Conservation (phyloP, 2,113 vertebrate genomes). For the Piaya cayana region DNA sequence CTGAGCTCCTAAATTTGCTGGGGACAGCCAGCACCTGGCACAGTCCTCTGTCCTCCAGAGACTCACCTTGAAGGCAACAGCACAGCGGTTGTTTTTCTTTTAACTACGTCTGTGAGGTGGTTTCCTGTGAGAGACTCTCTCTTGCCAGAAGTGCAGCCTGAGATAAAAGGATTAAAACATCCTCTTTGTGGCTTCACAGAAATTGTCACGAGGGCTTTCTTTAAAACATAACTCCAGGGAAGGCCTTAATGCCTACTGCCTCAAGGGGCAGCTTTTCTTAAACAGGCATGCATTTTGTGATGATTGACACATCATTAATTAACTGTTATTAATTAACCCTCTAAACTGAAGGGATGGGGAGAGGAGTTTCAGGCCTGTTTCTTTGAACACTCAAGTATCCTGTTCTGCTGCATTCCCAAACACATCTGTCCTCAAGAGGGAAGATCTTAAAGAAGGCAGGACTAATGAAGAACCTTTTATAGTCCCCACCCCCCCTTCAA, state of each 20-base stretch:
- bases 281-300: neutral
- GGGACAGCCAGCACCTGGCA: neutral
- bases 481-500: neutral
- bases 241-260: neutral
- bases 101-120: neutral
- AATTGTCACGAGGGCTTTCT: neutral
- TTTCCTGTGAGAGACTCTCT: neutral
- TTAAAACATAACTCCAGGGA: neutral
- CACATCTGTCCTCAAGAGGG: neutral
- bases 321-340: conserved; percentile 53
- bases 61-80: neutral
- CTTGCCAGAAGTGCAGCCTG: neutral
- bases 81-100: neutral
- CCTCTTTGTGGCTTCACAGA: neutral
- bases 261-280: neutral
- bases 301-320: conserved; percentile 44
- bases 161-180: conserved; percentile 35
- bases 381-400: neutral
- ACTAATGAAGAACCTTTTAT: neutral
- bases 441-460: neutral
- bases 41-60: neutral
- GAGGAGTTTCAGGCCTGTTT: neutral
- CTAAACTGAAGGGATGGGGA: neutral
- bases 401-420: neutral
- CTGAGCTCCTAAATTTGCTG: accelerated